A percentile compares a stretch with the other conserved stretches of the same genome.
Evolutionary conservation across 30 jellyfish, hydroid and myxozoan species (phyloP).

Genomic region (Catostylus mosaicus): DNA sequence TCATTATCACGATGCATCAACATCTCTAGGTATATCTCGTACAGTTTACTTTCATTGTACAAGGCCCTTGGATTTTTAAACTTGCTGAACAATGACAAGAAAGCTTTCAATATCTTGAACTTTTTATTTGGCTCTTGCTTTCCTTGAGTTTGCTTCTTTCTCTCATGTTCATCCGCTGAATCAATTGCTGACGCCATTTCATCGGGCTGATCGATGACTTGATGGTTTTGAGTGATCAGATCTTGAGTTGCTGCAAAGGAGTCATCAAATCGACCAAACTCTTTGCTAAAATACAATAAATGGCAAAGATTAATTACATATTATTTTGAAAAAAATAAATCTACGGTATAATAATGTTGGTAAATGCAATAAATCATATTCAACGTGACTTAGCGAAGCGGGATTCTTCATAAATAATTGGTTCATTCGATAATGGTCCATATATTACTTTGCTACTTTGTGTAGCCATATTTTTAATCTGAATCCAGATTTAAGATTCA

Average conservation of each 20-base stretch:
- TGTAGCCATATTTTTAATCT: too few species aligned
- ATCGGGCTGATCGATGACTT: background rate
- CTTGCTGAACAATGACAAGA: slow-evolving; percentile 47
- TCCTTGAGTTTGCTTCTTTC: background rate
- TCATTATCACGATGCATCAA: slow-evolving; percentile 77
- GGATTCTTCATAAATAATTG: background rate
- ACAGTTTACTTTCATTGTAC: slow-evolving; percentile 52
- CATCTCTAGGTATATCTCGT: slow-evolving; percentile 54
- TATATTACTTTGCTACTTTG: too few species aligned
- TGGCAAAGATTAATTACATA: background rate
- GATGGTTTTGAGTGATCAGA: slow-evolving; percentile 4
- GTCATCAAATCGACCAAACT: slow-evolving; percentile 56
- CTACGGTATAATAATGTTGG: background rate
- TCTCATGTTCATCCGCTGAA: background rate
- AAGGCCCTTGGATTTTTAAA: slow-evolving; percentile 84
- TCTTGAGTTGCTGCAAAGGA: slow-evolving; percentile 61
- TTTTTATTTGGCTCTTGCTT: slow-evolving; percentile 24
- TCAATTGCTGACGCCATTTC: background rate
- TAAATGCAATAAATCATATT: background rate
- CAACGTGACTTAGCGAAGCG: background rate
- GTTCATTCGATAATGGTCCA: background rate
- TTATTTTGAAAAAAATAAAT: background rate
- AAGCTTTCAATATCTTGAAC: slow-evolving; percentile 57
- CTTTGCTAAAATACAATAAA: slow-evolving; percentile 12
- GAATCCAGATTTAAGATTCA: too few species aligned